These are phyloP conservation scores for Halyomorpha halys DNA, from an alignment of 1,140 invertebrate genomes.

Conservation along the genomic window DNA sequence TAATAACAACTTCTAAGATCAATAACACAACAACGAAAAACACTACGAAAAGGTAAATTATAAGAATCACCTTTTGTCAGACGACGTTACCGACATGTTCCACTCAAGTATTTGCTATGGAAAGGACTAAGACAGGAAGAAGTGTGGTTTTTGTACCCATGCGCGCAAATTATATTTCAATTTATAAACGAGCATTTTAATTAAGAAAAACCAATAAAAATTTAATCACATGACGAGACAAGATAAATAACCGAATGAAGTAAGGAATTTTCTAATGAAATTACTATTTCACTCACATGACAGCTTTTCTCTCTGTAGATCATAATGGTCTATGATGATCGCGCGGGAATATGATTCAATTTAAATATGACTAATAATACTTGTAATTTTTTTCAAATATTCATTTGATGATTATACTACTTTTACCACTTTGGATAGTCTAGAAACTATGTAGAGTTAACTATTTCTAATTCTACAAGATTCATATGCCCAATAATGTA, in stretches of 20 bases:
- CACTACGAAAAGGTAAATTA: not conserved
- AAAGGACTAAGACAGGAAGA: slow-evolving; percentile 43
- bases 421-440: too few species aligned
- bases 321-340: slow-evolving; percentile 14
- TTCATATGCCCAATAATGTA: too few species aligned
- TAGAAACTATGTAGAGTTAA: too few species aligned
- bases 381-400: not conserved
- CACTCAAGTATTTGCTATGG: slow-evolving; percentile 54
- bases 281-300: slow-evolving; percentile 12
- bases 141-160: slow-evolving; percentile 26
- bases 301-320: slow-evolving; percentile 10
- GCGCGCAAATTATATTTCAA: slow-evolving; percentile 21
- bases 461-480: too few species aligned
- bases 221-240: slow-evolving; percentile 1
- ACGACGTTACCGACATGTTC: slow-evolving; percentile 59
- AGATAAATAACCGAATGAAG: not conserved
- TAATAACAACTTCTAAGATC: not conserved
- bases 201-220: not conserved
- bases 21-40: not conserved
- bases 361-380: not conserved
- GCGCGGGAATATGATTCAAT: not conserved
- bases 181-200: slow-evolving; percentile 4
- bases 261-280: slow-evolving; percentile 1
- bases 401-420: too few species aligned
- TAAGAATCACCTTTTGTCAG: slow-evolving; percentile 59